Base-by-base conservation (phyloP, 1,140 invertebrate species). In the Belonocnema kinseyi region DNA sequence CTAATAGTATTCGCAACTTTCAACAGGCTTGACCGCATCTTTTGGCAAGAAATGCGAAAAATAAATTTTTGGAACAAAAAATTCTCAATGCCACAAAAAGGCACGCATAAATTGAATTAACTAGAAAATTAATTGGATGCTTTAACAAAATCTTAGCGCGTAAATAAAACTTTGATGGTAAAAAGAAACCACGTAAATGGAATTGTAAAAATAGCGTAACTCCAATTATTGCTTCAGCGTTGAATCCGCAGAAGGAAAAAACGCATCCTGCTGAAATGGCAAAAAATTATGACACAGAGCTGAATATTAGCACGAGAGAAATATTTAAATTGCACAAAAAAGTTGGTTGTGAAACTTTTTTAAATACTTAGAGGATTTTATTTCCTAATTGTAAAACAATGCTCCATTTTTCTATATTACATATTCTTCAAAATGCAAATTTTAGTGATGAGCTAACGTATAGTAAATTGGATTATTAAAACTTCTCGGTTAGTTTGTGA, bases 161-260 rank as follows among this genome's bases (percentile, higher is more conserved):
- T 40, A 66, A 66, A 16, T 66, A 66, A 33, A 66, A 33, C 13
- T 16, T 10, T 13, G 16, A 56, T 56, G 16, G 61, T 40, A 14
- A 66, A 66, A 66, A 66, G 26, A n/a, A 66, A 66, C 7, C 40
- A 66, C 61, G 61, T 33, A 66, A 66, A 66, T 66, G 61, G 61
- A 66, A 66, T 66, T 66, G 61, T 66, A 66, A 7, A 66, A 61
- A 33, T 16, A 66, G 61, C 61, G 26, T 40, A 66, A 66, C 33
- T 66, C n/a, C 26, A 66, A 16, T 33, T 66, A 66, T 66, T 66
- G 61, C 61, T 66, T 40, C 61, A 66, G 61, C 33, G 26, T 66
- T 66, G 61, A 66, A 66, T 66, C 61, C 61, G 26, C 33, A 46
- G 61, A 33, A 66, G 40, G 21, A 61, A 61, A 66, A 66, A 66